These are phyloP conservation scores for Drosophila littoralis DNA, from an alignment of 1,140 invertebrate genomes.

Conservation along the genomic window DNA sequence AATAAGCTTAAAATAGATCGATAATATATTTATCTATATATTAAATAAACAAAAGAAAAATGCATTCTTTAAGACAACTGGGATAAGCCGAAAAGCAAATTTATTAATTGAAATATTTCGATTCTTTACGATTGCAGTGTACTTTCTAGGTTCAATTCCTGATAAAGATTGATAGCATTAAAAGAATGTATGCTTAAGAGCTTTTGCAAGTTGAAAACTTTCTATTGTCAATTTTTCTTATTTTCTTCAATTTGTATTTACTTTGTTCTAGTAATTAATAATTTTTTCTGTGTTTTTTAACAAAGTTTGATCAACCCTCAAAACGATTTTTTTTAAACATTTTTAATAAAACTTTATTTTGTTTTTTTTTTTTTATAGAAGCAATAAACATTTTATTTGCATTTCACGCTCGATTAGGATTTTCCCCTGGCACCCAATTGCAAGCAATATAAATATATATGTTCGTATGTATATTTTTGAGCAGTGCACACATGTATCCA, in stretches of 20 bases:
- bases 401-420: slow-evolving; percentile 25
- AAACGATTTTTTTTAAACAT: neutral
- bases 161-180: slow-evolving; percentile 16
- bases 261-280: neutral
- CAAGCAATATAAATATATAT: neutral
- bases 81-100: no score
- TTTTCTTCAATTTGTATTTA: neutral
- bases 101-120: neutral
- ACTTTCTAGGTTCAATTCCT: neutral
- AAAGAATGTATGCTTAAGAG: slow-evolving; percentile 6
- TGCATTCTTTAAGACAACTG: no score
- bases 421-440: slow-evolving; percentile 12
- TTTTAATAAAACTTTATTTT: neutral
- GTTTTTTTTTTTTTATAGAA: neutral
- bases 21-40: neutral
- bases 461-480: slow-evolving; percentile 5
- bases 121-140: slow-evolving; percentile 5
- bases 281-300: neutral
- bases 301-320: neutral
- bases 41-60: neutral
- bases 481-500: slow-evolving; percentile 19
- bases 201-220: slow-evolving; percentile 5
- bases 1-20: no score
- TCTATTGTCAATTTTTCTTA: slow-evolving; percentile 4
- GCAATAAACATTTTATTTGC: neutral